Conservation (phyloP, 2,113 vertebrate species). For the Athene cunicularia region DNA sequence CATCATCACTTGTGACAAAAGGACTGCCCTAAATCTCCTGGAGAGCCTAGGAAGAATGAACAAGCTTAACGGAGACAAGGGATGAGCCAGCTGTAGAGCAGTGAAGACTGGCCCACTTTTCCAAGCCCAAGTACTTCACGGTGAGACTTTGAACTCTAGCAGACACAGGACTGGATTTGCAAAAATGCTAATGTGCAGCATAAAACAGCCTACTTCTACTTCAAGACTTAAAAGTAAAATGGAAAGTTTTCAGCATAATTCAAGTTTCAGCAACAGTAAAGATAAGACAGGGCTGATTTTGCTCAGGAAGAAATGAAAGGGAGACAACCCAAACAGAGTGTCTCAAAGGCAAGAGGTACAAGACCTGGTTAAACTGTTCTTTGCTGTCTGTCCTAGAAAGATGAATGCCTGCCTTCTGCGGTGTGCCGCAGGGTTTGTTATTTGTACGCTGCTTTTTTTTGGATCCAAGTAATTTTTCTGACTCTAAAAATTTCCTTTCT, state of each 20-base stretch:
- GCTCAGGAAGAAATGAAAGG: neutral
- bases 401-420: neutral
- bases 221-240: neutral
- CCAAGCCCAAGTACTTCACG: neutral
- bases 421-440: neutral
- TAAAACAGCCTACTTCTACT: neutral
- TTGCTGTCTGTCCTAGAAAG: neutral
- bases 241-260: neutral
- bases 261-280: neutral
- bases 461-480: neutral
- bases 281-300: neutral
- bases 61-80: neutral
- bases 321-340: neutral
- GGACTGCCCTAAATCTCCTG: neutral
- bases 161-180: neutral
- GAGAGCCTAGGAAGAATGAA: neutral
- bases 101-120: slow-evolving; percentile 7
- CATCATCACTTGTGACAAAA: neutral
- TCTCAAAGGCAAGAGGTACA: neutral
- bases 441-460: neutral
- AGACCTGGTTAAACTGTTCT: neutral
- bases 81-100: neutral
- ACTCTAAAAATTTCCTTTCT: neutral
- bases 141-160: slow-evolving; percentile 7
- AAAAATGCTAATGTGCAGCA: slow-evolving; percentile 17